Evolutionary conservation across 1,140 invertebrate genomes (phyloP), one percentile per base, ranked within the genome.

Genomic region (Chymomyza costata): DNA sequence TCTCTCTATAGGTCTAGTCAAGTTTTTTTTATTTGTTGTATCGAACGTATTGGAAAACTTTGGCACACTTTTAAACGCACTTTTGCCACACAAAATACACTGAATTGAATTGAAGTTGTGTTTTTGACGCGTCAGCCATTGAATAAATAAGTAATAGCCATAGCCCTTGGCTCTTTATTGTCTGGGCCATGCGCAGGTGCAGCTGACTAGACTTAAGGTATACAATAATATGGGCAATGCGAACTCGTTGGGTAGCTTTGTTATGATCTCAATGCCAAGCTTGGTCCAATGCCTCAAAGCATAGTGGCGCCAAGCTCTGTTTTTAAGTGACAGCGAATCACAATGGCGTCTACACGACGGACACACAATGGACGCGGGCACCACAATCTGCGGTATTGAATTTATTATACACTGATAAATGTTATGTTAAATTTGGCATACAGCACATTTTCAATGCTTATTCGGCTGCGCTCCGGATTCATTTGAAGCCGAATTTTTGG

Each of bases 61-160:
- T 80, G 73, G 71, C 71, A 78, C 71, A 78, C 71, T 78, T 78
- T 78, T 66, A 19, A 46, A 37, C 32, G 56, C 62, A 70, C 70
- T 76, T 34, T 48, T 57, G 32, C 67, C 53, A 57, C 57, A 52
- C 58, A 61, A 51, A 25, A 19, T 38, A 32, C 21, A 5, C 8
- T 25, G 41, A 17, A 32, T 32, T 25, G 19, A 2, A 19, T 8
- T 25, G 3, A 21, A 25, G 19, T 41, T 18, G 41, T 43, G 34
- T 32, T 41, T 37, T n/a, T 78, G 62, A 34, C 50, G 32, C 59
- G 64, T 59, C 34, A 49, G 65, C 71, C 70, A 76, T 70, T 63
- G 65, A 70, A 78, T n/a, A n/a, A n/a, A n/a, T n/a, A n/a, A n/a
- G n/a, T n/a, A n/a, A n/a, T n/a, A 51, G 55, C 56, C 57, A 53